phyloP scores from a whole-genome alignment of 2,113 vertebrate species.

The Pogona vitticeps region DNA sequence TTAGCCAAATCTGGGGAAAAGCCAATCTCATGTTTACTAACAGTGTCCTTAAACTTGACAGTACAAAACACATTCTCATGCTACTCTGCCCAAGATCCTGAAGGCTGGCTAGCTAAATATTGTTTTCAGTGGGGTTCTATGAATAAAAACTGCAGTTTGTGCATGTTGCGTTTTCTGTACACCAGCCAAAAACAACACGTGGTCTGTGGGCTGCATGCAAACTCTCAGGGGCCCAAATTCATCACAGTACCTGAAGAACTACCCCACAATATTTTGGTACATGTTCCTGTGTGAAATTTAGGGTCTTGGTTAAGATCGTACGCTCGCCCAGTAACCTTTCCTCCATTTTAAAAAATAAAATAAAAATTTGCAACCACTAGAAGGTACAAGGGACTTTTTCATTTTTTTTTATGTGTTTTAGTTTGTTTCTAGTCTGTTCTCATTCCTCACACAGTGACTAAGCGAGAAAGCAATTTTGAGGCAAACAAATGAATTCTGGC shows the following conservation, averaged over 20 bases:
- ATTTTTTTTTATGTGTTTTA: not conserved
- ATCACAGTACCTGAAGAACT: too few species aligned
- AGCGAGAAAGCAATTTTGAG: not conserved
- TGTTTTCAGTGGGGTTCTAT: not conserved
- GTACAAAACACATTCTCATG: not conserved
- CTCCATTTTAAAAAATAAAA: too few species aligned
- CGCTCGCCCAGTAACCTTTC: too few species aligned
- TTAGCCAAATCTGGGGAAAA: not conserved
- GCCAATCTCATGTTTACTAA: not conserved
- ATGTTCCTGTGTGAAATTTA: too few species aligned
- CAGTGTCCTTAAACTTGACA: not conserved
- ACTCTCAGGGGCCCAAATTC: too few species aligned
- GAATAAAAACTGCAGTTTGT: not conserved
- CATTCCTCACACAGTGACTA: not conserved
- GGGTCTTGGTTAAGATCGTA: too few species aligned
- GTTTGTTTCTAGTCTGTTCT: not conserved
- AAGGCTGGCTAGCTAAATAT: not conserved
- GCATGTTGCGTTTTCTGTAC: not conserved
- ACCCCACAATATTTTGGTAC: too few species aligned
- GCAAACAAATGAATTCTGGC: not conserved
- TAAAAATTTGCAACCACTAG: too few species aligned
- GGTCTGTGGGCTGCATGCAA: too few species aligned
- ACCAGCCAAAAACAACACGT: too few species aligned
- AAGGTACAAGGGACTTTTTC: too few species aligned
- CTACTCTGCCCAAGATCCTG: not conserved